Evolutionary conservation across 2,113 vertebrate species (phyloP), one percentile per base, ranked within the genome.

Genomic region (Hippolais icterina): DNA sequence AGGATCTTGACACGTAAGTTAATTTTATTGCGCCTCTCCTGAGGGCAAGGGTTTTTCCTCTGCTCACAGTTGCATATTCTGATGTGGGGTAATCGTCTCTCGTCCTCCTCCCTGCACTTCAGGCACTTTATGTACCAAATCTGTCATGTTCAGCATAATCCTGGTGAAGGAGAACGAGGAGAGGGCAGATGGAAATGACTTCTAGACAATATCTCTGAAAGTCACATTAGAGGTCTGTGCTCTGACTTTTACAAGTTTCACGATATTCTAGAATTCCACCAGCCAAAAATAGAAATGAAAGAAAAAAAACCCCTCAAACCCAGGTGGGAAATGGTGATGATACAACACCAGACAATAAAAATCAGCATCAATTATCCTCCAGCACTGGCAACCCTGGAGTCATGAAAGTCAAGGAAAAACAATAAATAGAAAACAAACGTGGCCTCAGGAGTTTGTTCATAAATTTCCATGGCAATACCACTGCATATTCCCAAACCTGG

Each of bases 381-480:
- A 39, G n/a, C 54, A 28, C 59, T 79, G 91, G 93, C 75, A 96
- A 94, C 72, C 69, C 93, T 46, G 70, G 83, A 93, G 81, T 76
- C 80, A 83, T 81, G 90, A 91, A 97, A 96, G 76, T 91, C 85
- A 96, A 75, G 77, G 91, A 64, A 93, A 96, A 97, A 94, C 91
- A 96, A 53, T 71, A 94, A 64, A 50, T 9, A 93, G 91, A 80
- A 96, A 97, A 94, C 89, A 92, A 95, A 96, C 63, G 77, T 42
- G 64, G 66, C 72, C 81, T 56, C 44, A 27, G 81, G 94, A 96
- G 68, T 44, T 64, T 49, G 47, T 80, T 97, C 89, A 75, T 96
- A 96, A 96, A 97, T 98, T 97, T 88, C 83, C 85, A 89, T 18
- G 54, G 83, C 94, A 96, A 96, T 84, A 83, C 80, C 25, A 19